Conservation (phyloP, 2,113 vertebrate genomes). For the Merops nubicus region DNA sequence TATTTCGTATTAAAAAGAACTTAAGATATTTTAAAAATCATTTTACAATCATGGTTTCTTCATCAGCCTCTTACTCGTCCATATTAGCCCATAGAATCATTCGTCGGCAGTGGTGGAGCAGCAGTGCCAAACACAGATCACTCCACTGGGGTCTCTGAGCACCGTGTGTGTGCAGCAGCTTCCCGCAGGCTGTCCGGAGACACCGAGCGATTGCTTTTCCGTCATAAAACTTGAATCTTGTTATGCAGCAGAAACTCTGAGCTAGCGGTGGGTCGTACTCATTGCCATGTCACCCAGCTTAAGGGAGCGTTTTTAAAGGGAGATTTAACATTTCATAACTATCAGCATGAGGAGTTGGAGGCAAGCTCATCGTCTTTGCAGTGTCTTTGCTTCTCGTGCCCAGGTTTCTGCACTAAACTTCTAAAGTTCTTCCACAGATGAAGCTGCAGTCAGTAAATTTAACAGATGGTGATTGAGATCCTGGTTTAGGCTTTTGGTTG, state of each 20-base stretch:
- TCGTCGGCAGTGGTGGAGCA: background rate
- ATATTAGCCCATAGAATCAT: constrained; percentile 63
- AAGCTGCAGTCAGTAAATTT: background rate
- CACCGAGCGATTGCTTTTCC: background rate
- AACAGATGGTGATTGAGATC: constrained; percentile 7
- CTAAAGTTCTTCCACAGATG: background rate
- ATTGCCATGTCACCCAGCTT: constrained; percentile 45
- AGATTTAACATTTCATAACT: constrained; percentile 13
- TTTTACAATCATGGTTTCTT: constrained; percentile 63
- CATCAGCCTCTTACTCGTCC: constrained; percentile 61
- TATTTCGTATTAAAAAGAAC: constrained; percentile 19
- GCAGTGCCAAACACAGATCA: constrained; percentile 24
- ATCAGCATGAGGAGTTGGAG: background rate
- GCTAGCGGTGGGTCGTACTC: background rate
- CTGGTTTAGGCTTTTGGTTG: background rate
- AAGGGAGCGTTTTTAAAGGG: background rate
- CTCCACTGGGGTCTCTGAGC: background rate
- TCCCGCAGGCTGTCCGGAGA: background rate
- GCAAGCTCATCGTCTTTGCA: background rate
- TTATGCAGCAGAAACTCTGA: background rate
- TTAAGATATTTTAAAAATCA: constrained; percentile 41
- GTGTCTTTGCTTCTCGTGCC: background rate
- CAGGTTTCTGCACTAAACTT: background rate
- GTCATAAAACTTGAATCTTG: constrained; percentile 34
- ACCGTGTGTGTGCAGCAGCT: background rate